Conservation (phyloP, 2,113 vertebrate genomes). For the Cyprichromis sp. region DNA sequence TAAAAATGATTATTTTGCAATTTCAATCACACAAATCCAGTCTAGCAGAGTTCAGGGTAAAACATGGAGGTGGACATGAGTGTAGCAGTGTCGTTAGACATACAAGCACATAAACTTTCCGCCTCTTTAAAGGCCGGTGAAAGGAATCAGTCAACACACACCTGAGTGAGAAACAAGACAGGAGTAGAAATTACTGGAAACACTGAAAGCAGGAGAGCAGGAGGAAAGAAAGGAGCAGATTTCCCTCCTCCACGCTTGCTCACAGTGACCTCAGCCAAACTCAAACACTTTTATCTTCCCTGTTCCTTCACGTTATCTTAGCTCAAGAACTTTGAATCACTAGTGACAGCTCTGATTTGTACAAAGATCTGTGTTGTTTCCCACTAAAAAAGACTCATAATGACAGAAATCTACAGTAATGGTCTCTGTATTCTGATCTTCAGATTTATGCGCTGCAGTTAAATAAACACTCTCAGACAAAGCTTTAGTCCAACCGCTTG, state of each 20-base stretch:
- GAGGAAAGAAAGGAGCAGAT: not conserved
- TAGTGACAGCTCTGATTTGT: not conserved
- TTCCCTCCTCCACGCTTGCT: not conserved
- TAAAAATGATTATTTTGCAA: not conserved
- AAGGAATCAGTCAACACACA: slow-evolving; percentile 12
- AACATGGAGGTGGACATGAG: not conserved
- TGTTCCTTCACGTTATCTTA: not conserved
- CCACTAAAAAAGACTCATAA: not conserved
- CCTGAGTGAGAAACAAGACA: slow-evolving; percentile 31
- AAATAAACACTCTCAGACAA: not conserved
- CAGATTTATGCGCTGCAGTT: not conserved
- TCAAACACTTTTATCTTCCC: not conserved
- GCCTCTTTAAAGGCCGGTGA: not conserved
- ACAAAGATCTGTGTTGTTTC: not conserved
- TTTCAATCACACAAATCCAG: not conserved
- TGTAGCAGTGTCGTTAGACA: not conserved
- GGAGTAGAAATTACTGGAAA: slow-evolving; percentile 34
- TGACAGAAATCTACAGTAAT: not conserved
- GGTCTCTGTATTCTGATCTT: not conserved
- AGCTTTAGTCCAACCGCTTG: not conserved
- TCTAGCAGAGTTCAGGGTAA: not conserved
- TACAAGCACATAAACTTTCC: not conserved
- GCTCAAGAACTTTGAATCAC: not conserved
- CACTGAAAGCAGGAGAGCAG: not conserved
- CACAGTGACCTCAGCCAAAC: not conserved